phyloP scores from a whole-genome alignment of 2,797 vertebrate species.

The Rhyacichthys aspro region DNA sequence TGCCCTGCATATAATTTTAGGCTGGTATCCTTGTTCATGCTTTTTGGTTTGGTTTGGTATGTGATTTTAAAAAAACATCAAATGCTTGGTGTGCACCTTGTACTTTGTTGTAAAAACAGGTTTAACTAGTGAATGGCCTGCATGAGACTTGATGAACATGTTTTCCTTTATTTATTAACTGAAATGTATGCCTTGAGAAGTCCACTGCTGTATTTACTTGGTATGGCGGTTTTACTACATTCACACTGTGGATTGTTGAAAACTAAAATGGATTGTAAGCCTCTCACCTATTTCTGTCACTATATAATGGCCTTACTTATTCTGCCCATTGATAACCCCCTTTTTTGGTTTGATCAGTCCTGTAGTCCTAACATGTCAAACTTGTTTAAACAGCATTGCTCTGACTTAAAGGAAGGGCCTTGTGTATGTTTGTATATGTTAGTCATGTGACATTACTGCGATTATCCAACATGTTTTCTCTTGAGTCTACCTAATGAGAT shows the following conservation, averaged over 20 bases:
- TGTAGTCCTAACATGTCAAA: neutral
- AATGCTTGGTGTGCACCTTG: conserved; percentile 4
- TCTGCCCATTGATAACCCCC: too few relatives aligned
- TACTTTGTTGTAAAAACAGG: conserved; percentile 2
- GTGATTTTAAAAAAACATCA: conserved; percentile 18
- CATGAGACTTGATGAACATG: conserved; percentile 27
- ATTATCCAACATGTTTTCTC: neutral
- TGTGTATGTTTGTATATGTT: neutral
- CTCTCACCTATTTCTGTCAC: too few relatives aligned
- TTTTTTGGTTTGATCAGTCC: neutral
- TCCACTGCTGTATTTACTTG: neutral
- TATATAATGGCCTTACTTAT: too few relatives aligned
- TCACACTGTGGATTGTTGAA: neutral
- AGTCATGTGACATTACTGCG: neutral
- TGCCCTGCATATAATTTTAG: conserved; percentile 70
- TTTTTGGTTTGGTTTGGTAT: conserved; percentile 30
- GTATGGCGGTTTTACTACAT: neutral
- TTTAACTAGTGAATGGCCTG: conserved; percentile 40
- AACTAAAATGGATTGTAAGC: neutral
- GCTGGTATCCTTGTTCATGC: conserved; percentile 1
- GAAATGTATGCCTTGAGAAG: neutral
- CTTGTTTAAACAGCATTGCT: neutral
- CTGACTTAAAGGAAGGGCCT: neutral
- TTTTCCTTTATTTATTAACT: conserved; percentile 7
- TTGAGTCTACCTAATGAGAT: neutral